Conservation (phyloP, 2,113 vertebrate species). For the Toxotes jaculatrix region DNA sequence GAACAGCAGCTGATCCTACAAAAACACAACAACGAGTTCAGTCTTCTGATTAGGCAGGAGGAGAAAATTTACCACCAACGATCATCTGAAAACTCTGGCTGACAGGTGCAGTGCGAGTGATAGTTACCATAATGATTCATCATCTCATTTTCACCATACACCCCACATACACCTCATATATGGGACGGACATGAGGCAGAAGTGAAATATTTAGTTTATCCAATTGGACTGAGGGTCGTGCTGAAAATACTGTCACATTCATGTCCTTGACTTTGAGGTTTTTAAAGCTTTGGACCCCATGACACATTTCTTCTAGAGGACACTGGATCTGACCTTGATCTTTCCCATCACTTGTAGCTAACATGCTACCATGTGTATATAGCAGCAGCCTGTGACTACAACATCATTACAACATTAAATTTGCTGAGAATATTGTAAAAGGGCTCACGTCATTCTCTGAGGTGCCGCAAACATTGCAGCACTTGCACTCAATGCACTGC, state of each 20-base stretch:
- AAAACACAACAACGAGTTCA: slow-evolving; percentile 34
- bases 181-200: neutral
- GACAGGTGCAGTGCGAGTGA: neutral
- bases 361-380: too few species aligned
- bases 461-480: slow-evolving; percentile 96
- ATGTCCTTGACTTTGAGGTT: too few species aligned
- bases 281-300: too few species aligned
- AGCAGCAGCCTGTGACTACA: too few species aligned
- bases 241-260: too few species aligned
- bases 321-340: too few species aligned
- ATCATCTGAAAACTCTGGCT: neutral
- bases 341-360: too few species aligned
- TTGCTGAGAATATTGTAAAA: neutral
- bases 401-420: too few species aligned
- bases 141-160: neutral
- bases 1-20: slow-evolving; percentile 93
- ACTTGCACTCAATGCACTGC: slow-evolving; percentile 99
- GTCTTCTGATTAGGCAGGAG: neutral
- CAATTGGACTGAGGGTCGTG: neutral
- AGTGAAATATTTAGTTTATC: too few species aligned
- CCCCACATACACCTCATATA: too few species aligned
- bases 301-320: too few species aligned
- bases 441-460: slow-evolving; percentile 94
- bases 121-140: neutral
- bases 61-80: neutral